phyloP scores from a whole-genome alignment of 1,140 invertebrate genomes.

The Cyclargus thomasi region DNA sequence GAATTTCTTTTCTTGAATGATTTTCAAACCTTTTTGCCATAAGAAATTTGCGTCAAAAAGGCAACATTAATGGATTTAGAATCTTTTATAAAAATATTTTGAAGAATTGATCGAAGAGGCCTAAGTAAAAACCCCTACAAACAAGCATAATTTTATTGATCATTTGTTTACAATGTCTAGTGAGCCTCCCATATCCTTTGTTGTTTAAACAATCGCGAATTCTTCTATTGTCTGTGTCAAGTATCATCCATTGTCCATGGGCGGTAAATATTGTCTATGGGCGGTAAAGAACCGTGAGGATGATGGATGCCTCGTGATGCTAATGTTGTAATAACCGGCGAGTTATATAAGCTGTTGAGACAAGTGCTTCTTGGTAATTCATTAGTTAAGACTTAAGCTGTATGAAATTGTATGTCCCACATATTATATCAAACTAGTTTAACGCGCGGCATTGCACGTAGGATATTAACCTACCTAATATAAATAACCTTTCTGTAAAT shows the following conservation, averaged over 20 bases:
- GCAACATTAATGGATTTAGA: too few relatives aligned
- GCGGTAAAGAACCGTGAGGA: neutral
- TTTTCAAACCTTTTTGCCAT: too few relatives aligned
- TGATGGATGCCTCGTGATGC: neutral
- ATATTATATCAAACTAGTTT: neutral
- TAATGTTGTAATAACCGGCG: neutral
- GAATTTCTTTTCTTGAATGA: too few relatives aligned
- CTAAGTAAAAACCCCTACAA: neutral
- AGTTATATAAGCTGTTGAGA: neutral
- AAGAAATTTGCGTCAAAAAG: too few relatives aligned
- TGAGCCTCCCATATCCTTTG: conserved; percentile 2
- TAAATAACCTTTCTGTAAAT: too few relatives aligned
- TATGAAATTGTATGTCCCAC: too few relatives aligned
- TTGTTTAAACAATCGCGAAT: conserved; percentile 10
- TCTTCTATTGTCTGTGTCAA: conserved; percentile 14
- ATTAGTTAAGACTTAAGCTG: neutral
- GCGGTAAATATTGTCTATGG: conserved; percentile 1
- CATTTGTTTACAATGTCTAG: neutral
- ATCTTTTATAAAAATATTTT: too few relatives aligned
- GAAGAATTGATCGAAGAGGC: too few relatives aligned
- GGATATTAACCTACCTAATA: too few relatives aligned
- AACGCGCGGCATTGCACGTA: neutral
- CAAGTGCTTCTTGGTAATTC: neutral
- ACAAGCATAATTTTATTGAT: neutral
- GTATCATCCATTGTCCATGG: conserved; percentile 11